Conservation (phyloP, 1,140 invertebrate species). For the Cyclargus thomasi region DNA sequence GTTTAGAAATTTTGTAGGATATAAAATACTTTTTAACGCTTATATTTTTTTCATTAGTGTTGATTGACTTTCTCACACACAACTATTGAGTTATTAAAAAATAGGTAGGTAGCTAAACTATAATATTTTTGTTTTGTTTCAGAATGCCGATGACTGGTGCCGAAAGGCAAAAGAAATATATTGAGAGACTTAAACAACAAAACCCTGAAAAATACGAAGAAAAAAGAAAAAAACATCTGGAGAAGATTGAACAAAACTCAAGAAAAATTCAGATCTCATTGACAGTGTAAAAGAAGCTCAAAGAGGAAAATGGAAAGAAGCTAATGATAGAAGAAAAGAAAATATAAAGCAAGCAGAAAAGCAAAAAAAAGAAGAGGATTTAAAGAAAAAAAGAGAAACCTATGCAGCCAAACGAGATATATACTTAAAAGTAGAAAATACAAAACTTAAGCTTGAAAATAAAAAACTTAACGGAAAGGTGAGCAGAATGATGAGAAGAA, state of each 20-base stretch:
- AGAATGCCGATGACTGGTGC: conserved; percentile 5
- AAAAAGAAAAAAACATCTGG: not conserved
- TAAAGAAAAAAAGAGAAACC: no score
- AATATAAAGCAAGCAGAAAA: not conserved
- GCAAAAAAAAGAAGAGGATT: not conserved
- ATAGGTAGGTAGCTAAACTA: no score
- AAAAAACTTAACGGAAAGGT: not conserved
- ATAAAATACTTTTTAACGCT: no score
- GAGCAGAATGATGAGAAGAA: not conserved
- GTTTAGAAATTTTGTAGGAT: no score
- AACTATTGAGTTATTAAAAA: no score
- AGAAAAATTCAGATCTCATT: not conserved
- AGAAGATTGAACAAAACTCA: not conserved
- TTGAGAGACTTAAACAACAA: not conserved
- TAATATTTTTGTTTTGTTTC: not conserved
- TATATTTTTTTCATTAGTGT: no score
- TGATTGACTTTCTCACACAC: no score
- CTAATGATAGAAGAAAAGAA: conserved; percentile 7
- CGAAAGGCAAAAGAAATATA: conserved; percentile 8
- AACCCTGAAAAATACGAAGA: conserved; percentile 14
- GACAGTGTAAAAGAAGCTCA: not conserved
- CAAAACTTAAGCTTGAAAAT: no score
- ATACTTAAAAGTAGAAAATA: no score
- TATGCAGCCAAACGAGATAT: no score
- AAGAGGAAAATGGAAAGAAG: not conserved